Conservation (phyloP, 2,888 invertebrate species). For the Stramonita haemastoma region DNA sequence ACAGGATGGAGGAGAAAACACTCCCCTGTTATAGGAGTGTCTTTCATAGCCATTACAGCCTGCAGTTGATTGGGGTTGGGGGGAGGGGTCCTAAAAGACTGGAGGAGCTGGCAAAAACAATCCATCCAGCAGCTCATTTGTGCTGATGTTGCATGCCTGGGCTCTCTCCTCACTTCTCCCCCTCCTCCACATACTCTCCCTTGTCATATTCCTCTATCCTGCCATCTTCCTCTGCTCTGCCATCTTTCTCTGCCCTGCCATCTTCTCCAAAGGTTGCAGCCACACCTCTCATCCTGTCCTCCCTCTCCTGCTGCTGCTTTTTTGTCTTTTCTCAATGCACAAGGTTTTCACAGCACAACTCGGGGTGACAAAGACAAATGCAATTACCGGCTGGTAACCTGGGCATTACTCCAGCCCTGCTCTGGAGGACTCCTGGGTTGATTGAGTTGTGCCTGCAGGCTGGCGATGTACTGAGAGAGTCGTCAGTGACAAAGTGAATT, state of each 20-base stretch:
- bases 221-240: not conserved
- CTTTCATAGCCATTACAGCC: too few relatives aligned
- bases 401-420: too few relatives aligned
- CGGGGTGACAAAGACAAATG: not conserved
- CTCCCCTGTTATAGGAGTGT: too few relatives aligned
- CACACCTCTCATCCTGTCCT: not conserved
- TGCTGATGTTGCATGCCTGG: constrained; percentile 11
- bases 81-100: not conserved
- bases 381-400: too few relatives aligned
- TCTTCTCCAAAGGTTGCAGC: not conserved
- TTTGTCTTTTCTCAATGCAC: not conserved
- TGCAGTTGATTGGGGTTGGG: not conserved
- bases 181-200: not conserved
- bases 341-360: not conserved
- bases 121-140: constrained; percentile 30
- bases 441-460: too few relatives aligned
- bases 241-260: not conserved
- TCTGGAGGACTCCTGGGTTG: too few relatives aligned
- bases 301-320: not conserved
- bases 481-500: constrained; percentile 13
- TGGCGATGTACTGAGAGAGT: not conserved
- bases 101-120: not conserved
- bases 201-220: not conserved
- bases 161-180: not conserved
- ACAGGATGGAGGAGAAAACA: too few relatives aligned